Base-by-base conservation (phyloP, 2,797 vertebrate species). In the Pachyuromys duprasi region DNA sequence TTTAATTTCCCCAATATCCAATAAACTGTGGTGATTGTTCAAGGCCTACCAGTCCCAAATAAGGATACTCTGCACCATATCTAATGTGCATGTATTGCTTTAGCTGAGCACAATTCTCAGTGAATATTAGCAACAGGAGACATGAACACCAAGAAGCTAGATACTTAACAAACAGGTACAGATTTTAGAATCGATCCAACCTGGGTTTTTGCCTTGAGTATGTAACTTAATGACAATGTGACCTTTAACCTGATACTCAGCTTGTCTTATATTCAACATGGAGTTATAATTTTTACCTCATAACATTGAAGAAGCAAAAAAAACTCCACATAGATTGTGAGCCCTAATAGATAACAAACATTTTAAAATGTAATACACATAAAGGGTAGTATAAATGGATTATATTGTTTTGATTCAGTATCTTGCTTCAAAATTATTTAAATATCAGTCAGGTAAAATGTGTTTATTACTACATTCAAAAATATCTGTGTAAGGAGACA, bases 341-440 rank as follows among this genome's bases (percentile, higher is more conserved):
- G 12, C 65, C 72, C 4, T 83, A 89, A 75, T 0, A 5, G 4
- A 79, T 24, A 13, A 14, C 4, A 89, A 86, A 67, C 89, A 69
- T 4, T 31, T 90, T 79, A 63, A 93, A 72, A 18, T 22, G 28
- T 14, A 67, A 14, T 31, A 24, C 9, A 67, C n/a, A 67, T 49
- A 67, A 14, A 53, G 20, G 33, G 17, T 9, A 49, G 36, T 78
- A 33, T 81, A 83, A 93, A 80, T 92, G 69, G 17, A 83, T 4
- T 79, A 87, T 1, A 31, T 86, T 81, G 7, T 60, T 87, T 86
- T 95, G 49, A 33, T 76, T 96, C 55, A 91, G 89, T 87, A 2
- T 24, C 39, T 91, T 33, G 31, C 33, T 86, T 17, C 5, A 86
- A 89, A 96, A n/a, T 39, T 76, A 67, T 22, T 1, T 80, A 31